These are phyloP conservation scores for Oreotragus oreotragus DNA, from an alignment of 2,113 vertebrate genomes.

Conservation along the genomic window DNA sequence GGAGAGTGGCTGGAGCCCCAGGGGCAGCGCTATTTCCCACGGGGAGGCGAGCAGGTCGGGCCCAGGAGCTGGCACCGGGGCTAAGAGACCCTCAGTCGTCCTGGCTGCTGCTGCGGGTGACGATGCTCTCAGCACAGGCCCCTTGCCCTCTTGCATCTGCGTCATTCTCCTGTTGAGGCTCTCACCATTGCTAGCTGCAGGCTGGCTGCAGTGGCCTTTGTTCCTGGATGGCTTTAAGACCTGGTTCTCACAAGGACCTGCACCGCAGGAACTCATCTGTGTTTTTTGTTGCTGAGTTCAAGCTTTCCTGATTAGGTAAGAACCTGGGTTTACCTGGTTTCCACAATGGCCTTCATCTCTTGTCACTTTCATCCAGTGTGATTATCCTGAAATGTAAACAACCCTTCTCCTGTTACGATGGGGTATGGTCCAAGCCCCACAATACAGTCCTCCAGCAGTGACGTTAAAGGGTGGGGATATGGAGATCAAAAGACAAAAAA, in stretches of 20 bases:
- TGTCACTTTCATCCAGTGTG: not conserved
- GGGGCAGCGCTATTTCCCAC: fast-evolving
- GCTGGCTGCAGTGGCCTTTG: not conserved
- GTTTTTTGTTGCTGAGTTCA: not conserved
- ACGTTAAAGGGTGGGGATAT: not conserved
- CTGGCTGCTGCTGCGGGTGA: not conserved
- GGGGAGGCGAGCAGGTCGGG: not conserved
- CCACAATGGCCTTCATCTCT: not conserved
- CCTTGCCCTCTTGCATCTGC: not conserved
- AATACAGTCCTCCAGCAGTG: fast-evolving
- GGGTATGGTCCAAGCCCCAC: too few relatives aligned
- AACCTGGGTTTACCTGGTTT: not conserved
- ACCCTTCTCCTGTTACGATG: not conserved
- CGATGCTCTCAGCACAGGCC: not conserved
- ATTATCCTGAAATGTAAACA: not conserved
- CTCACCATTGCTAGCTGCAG: not conserved
- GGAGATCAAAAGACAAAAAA: not conserved
- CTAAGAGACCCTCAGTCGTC: too few relatives aligned
- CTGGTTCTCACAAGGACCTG: not conserved
- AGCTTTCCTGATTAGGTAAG: not conserved
- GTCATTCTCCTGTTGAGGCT: not conserved
- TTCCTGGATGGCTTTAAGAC: not conserved
- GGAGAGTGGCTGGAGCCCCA: not conserved
- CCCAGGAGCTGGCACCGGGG: not conserved
- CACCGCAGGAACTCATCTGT: not conserved